A percentile compares a stretch with the other conserved stretches of the same genome.
Conservation (phyloP, 2,797 vertebrate species). For the Simalia tracyae region DNA sequence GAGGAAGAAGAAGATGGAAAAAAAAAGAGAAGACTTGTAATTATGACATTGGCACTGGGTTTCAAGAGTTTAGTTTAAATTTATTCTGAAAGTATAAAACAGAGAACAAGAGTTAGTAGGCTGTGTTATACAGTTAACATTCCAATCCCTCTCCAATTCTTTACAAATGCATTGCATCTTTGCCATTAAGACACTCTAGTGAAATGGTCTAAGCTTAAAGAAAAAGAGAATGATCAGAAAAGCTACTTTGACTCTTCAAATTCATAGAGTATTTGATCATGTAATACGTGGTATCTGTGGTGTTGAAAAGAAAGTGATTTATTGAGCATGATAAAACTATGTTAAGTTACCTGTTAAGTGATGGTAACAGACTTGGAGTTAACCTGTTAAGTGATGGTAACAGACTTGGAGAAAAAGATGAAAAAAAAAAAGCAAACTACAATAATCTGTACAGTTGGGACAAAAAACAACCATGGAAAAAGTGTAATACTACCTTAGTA, state of each 20-base stretch:
- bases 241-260: constrained; percentile 48
- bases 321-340: constrained; percentile 3
- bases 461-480: neutral
- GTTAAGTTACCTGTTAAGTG: neutral
- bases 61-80: constrained; percentile 74
- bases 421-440: neutral
- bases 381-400: neutral
- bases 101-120: constrained; percentile 72
- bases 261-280: constrained; percentile 47
- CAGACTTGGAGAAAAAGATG: neutral
- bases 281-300: neutral
- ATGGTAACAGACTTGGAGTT: no score
- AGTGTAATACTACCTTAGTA: neutral
- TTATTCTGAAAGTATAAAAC: constrained; percentile 72
- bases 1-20: constrained; percentile 18
- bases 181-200: constrained; percentile 57
- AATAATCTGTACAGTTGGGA: neutral
- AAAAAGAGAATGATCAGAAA: constrained; percentile 43
- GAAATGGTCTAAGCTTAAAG: constrained; percentile 47
- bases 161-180: constrained; percentile 61
- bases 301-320: constrained; percentile 43
- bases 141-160: constrained; percentile 69
- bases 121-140: constrained; percentile 69
- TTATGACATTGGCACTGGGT: constrained; percentile 70
- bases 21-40: constrained; percentile 62